Percentiles rank a stretch among this genome's conserved stretches.
Evolutionary conservation across 2,113 vertebrate species (phyloP).

Genomic region (Chionodraco myersi): DNA sequence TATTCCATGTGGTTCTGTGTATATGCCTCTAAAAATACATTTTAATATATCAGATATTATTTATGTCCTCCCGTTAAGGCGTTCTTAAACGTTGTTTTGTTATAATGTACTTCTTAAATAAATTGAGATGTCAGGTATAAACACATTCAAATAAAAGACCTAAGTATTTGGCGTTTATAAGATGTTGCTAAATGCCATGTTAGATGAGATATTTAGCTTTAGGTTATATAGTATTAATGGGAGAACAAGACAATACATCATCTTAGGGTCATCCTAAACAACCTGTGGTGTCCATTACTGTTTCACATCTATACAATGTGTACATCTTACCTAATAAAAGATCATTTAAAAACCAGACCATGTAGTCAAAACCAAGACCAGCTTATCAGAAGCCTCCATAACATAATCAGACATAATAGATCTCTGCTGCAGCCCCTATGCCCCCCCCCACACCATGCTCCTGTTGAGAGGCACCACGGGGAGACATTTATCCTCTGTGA

Average conservation of each 20-base stretch:
- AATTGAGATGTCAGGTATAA: not conserved
- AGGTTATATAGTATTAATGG: no score
- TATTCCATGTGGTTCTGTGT: no score
- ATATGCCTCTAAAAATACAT: no score
- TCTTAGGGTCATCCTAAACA: no score
- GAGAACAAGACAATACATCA: no score
- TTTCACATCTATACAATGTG: no score
- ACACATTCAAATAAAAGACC: no score
- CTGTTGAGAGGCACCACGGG: conserved; percentile 22
- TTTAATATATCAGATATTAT: not conserved
- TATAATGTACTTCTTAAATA: not conserved
- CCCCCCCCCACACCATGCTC: conserved; percentile 21
- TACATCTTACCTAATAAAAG: not conserved
- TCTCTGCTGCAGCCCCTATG: conserved; percentile 6
- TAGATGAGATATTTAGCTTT: no score
- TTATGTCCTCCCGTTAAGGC: not conserved
- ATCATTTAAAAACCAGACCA: not conserved
- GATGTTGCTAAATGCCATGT: no score
- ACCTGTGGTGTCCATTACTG: no score
- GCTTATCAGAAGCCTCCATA: conserved; percentile 12
- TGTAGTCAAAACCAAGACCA: not conserved
- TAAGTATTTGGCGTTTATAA: no score
- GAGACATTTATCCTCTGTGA: conserved; percentile 27
- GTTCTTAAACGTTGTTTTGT: not conserved
- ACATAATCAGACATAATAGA: conserved; percentile 18